Conservation (phyloP, 2,888 invertebrate genomes). For the Rhingia rostrata region DNA sequence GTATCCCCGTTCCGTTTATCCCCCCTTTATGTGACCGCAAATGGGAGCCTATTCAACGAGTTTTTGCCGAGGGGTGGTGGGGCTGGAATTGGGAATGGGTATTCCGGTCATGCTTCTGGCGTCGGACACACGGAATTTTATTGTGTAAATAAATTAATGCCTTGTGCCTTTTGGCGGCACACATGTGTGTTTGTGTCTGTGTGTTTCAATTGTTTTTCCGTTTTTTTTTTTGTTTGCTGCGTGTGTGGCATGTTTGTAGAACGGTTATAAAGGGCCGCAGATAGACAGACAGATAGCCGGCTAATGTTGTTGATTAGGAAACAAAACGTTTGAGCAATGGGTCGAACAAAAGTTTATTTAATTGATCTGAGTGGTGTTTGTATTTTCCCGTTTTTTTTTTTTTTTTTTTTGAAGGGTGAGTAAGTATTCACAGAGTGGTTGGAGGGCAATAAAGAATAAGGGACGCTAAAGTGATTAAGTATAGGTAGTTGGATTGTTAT, state of each 20-base stretch:
- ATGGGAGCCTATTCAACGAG: no score
- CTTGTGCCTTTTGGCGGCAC: constrained; percentile 42
- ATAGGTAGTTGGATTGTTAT: neutral
- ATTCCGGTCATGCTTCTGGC: constrained; percentile 70
- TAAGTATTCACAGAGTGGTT: constrained; percentile 18
- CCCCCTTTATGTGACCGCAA: neutral
- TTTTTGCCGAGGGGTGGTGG: neutral
- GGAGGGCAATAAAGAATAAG: constrained; percentile 7
- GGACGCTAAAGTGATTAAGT: constrained; percentile 14
- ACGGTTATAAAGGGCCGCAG: constrained; percentile 47
- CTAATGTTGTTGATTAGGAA: constrained; percentile 73
- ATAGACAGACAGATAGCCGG: constrained; percentile 47
- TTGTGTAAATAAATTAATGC: constrained; percentile 72
- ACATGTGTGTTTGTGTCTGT: constrained; percentile 24
- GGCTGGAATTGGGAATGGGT: constrained; percentile 17
- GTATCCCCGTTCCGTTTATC: constrained; percentile 1
- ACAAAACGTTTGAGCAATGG: constrained; percentile 68
- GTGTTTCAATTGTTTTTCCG: constrained; percentile 8
- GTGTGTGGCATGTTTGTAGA: constrained; percentile 63
- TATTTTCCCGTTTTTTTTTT: constrained; percentile 10
- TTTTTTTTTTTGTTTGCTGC: constrained; percentile 37
- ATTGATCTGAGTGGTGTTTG: constrained; percentile 60
- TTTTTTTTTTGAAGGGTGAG: neutral
- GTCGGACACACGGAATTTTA: constrained; percentile 67
- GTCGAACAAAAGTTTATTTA: constrained; percentile 67